Evolutionary conservation across 2,888 invertebrate genomes (phyloP).

Genomic region (Antitype chi): DNA sequence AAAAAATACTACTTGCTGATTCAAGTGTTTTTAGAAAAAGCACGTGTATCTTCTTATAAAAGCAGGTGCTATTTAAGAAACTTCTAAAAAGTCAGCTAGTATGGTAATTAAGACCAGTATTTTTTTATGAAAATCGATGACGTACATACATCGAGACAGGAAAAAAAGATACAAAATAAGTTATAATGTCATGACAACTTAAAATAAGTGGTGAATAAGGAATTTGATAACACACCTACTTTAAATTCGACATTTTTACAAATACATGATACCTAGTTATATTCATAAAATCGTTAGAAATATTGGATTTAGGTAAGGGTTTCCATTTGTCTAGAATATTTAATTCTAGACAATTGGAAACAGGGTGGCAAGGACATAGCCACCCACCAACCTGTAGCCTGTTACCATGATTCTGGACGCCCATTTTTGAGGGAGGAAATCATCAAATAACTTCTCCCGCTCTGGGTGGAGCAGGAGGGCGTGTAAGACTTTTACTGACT

Average conservation of each 20-base stretch:
- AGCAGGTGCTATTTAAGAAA: slow-evolving; percentile 2
- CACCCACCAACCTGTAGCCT: no score
- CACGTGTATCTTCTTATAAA: neutral
- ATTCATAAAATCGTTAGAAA: neutral
- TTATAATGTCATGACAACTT: neutral
- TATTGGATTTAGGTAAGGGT: neutral
- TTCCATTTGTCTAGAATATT: no score
- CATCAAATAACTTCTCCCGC: no score
- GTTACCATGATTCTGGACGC: no score
- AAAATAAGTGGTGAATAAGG: no score
- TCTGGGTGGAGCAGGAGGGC: no score
- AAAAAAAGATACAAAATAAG: slow-evolving; percentile 1
- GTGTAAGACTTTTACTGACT: no score
- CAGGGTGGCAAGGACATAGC: no score
- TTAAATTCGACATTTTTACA: neutral
- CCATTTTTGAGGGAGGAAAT: no score
- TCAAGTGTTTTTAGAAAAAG: slow-evolving; percentile 10
- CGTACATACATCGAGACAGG: slow-evolving; percentile 1
- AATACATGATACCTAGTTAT: neutral
- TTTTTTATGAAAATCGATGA: slow-evolving; percentile 13
- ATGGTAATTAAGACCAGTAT: slow-evolving; percentile 34
- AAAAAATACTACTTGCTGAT: neutral
- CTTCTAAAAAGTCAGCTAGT: slow-evolving; percentile 21
- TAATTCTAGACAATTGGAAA: no score
- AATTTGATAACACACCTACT: neutral